Conservation (phyloP, 1,140 invertebrate species). For the Drosophila funebris region DNA sequence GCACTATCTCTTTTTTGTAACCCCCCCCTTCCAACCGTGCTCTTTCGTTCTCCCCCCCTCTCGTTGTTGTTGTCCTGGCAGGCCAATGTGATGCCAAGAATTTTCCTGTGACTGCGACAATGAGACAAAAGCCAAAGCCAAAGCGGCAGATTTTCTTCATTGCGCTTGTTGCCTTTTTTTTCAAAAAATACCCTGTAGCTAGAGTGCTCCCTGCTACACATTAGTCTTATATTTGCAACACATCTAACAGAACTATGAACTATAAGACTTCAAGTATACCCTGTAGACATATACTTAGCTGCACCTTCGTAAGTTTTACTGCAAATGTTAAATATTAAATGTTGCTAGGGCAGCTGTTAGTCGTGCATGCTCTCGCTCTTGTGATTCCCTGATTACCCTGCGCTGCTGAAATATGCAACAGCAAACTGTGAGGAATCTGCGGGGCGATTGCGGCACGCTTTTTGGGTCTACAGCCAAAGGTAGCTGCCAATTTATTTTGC, state of each 20-base stretch:
- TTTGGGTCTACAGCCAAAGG: constrained; percentile 49
- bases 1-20: constrained; percentile 2
- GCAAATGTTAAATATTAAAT: too few species aligned
- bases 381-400: too few species aligned
- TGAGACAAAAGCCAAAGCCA: constrained; percentile 46
- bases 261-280: too few species aligned
- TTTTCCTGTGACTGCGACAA: constrained; percentile 32
- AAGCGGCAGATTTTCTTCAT: constrained; percentile 25
- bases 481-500: constrained; percentile 79
- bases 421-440: constrained; percentile 27
- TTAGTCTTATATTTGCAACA: too few species aligned
- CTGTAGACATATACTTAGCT: too few species aligned
- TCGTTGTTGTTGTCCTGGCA: background rate
- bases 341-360: background rate
- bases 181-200: background rate
- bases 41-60: background rate
- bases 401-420: constrained; percentile 68
- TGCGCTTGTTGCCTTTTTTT: background rate
- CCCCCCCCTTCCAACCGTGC: too few species aligned
- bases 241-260: too few species aligned
- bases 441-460: constrained; percentile 12
- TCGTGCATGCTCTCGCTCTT: background rate
- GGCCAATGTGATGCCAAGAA: constrained; percentile 22
- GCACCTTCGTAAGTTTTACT: too few species aligned
- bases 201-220: background rate